Conservation (phyloP, 2,888 invertebrate genomes). For the Abscondita cerata region DNA sequence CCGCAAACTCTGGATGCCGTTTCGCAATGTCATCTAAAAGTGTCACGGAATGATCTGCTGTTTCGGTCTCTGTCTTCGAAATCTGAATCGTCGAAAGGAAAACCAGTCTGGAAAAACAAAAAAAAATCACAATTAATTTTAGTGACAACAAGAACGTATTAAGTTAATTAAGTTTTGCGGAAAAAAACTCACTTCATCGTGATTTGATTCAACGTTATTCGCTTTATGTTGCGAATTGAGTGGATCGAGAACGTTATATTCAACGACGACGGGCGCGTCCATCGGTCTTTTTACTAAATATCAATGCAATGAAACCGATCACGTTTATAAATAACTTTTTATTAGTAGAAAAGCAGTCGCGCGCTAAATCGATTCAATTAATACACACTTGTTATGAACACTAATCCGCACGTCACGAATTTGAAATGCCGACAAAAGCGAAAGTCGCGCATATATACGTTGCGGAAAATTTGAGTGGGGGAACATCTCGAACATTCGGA, state of each 20-base stretch:
- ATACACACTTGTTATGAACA: not conserved
- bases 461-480: not conserved
- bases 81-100: constrained; percentile 70
- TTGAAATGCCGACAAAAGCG: not conserved
- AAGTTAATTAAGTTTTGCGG: not conserved
- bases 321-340: constrained; percentile 9
- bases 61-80: constrained; percentile 39
- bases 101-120: constrained; percentile 63
- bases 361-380: not conserved
- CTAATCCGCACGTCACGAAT: not conserved
- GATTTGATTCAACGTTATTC: not conserved
- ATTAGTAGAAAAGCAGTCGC: not conserved
- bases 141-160: no score
- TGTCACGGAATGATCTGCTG: constrained; percentile 60
- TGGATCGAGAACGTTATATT: not conserved
- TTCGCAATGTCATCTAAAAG: constrained; percentile 74
- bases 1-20: constrained; percentile 78
- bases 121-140: not conserved
- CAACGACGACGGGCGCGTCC: constrained; percentile 22
- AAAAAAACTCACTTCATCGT: not conserved
- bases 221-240: not conserved
- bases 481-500: not conserved
- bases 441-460: not conserved
- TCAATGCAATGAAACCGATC: constrained; percentile 3
- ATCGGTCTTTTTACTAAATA: not conserved